Conservation (phyloP, 1,140 invertebrate genomes). For the Danaus plexippus region DNA sequence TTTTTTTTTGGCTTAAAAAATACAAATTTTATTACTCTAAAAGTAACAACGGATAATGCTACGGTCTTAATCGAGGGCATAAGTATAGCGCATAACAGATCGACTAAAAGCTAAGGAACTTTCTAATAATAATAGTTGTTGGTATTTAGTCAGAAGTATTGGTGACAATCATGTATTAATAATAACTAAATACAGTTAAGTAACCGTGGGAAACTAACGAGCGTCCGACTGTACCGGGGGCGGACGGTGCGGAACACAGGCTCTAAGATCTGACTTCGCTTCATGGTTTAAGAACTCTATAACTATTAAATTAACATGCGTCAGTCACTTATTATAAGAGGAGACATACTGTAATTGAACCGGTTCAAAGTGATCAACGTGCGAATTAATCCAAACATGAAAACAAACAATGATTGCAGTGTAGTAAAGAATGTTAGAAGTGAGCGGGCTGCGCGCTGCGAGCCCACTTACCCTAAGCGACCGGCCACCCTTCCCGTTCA, state of each 20-base stretch:
- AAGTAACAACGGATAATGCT: not conserved
- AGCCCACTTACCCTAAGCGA: slow-evolving; percentile 60
- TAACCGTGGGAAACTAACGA: slow-evolving; percentile 56
- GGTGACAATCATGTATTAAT: too few species aligned
- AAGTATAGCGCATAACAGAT: too few species aligned
- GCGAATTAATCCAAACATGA: slow-evolving; percentile 16
- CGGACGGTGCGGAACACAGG: slow-evolving; percentile 47
- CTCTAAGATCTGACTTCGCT: slow-evolving; percentile 11
- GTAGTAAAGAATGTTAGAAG: slow-evolving; percentile 61
- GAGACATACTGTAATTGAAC: not conserved
- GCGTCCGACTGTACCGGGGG: slow-evolving; percentile 31
- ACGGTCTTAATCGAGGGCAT: too few species aligned
- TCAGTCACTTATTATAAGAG: not conserved
- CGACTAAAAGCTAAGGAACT: too few species aligned
- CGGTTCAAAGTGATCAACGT: not conserved
- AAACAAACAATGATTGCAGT: slow-evolving; percentile 60
- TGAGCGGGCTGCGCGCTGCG: slow-evolving; percentile 29
- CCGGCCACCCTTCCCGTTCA: slow-evolving; percentile 58
- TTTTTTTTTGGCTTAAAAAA: not conserved
- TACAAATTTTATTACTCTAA: slow-evolving; percentile 2
- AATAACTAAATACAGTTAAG: slow-evolving; percentile 18
- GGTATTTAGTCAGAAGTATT: too few species aligned
- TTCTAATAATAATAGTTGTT: too few species aligned
- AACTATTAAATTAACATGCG: not conserved
- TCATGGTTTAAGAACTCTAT: slow-evolving; percentile 13